phyloP scores from a whole-genome alignment of 2,113 vertebrate species.

The Percina caprodes region DNA sequence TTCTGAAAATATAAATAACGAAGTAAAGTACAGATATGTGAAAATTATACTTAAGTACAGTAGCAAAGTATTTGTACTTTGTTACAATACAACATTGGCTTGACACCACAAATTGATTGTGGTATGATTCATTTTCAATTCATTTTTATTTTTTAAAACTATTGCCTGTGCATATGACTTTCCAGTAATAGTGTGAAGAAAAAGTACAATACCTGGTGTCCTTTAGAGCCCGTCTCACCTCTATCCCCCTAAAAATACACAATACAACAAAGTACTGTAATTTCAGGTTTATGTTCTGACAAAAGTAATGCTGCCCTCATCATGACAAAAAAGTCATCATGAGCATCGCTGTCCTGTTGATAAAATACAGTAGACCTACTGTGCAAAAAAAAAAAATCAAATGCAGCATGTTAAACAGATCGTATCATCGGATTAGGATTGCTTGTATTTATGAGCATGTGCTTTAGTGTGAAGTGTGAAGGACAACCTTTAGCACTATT shows the following conservation, averaged over 20 bases:
- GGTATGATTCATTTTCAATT: not conserved
- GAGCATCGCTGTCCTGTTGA: conserved; percentile 1
- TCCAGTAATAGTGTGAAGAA: not conserved
- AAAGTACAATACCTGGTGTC: conserved; percentile 71
- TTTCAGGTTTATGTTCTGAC: not conserved
- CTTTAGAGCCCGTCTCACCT: conserved; percentile 74
- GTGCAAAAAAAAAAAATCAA: conserved; percentile 3
- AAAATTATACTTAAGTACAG: too few species aligned
- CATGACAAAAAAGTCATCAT: too few species aligned
- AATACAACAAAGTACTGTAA: not conserved
- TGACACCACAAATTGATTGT: not conserved
- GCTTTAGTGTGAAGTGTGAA: conserved; percentile 49
- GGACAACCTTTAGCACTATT: conserved; percentile 52
- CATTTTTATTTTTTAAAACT: not conserved
- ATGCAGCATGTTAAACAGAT: not conserved
- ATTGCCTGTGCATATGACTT: not conserved
- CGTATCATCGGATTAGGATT: not conserved
- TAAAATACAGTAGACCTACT: not conserved
- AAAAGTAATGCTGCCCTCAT: too few species aligned
- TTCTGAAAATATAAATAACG: too few species aligned
- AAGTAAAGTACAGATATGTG: too few species aligned
- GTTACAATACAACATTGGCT: not conserved
- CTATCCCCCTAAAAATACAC: conserved; percentile 74
- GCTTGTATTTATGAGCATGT: not conserved
- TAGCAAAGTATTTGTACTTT: too few species aligned